Percentiles rank a stretch among this genome's conserved stretches.
Evolutionary conservation across 2,113 vertebrate species (phyloP).

Genomic region (Columba janthina): DNA sequence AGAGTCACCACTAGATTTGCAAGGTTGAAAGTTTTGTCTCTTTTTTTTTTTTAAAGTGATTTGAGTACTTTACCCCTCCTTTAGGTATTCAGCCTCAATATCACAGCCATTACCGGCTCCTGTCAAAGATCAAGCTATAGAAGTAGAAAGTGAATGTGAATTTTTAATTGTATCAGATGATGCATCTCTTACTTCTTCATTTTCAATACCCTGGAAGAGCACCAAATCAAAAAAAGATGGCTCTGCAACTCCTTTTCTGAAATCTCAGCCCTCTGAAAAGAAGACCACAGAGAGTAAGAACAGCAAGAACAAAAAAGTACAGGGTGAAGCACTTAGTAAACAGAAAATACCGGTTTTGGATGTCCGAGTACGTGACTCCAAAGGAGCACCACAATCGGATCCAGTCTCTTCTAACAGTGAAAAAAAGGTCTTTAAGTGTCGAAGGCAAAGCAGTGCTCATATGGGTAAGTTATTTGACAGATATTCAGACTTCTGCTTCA

Average conservation of each 20-base stretch:
- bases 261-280: neutral
- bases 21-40: neutral
- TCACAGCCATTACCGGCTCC: neutral
- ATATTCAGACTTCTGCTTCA: neutral
- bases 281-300: neutral
- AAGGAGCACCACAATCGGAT: neutral
- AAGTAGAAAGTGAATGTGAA: slow-evolving; percentile 69
- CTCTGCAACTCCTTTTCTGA: neutral
- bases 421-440: neutral
- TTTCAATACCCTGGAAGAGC: slow-evolving; percentile 56
- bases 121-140: neutral
- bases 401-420: neutral
- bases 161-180: slow-evolving; percentile 70
- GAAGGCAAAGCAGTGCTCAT: neutral
- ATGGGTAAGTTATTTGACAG: slow-evolving; percentile 44
- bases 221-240: neutral
- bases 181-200: slow-evolving; percentile 31
- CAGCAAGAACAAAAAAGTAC: neutral
- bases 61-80: neutral
- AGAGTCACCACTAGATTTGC: neutral
- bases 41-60: fast-evolving
- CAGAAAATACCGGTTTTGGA: neutral
- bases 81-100: neutral
- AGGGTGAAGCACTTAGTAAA: neutral
- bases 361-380: neutral